Base-by-base conservation (phyloP, 2,888 invertebrate genomes). In the Tachystola acroxantha region DNA sequence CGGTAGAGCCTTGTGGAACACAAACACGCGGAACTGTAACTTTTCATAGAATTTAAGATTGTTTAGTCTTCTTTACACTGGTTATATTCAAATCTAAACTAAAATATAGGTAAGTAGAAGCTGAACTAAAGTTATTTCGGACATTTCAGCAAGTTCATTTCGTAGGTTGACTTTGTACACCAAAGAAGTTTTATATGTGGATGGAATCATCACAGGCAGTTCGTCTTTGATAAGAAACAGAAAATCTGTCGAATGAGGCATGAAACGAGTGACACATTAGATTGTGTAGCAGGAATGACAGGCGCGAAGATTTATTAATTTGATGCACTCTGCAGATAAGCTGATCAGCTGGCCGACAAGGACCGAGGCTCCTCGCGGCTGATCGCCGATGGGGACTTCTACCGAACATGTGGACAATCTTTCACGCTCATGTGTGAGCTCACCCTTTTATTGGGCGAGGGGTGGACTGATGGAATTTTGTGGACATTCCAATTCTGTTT, bases 341-440 rank as follows among this genome's bases (percentile, higher is more conserved):
- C 65, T 61, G 68, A 64, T 68, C 60, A 66, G 51, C 48, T 56
- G 51, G 53, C 44, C 54, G 29, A 29, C 28, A 14, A 24, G 35
- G n/a, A 50, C 46, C 31, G 10, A 11, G n/a, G n/a, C 53, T 55
- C 49, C n/a, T 25, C 57, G 62, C 53, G 62, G 61, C 61, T 58
- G 64, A 64, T 67, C 64, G 56, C 50, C 65, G 56, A 50, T 56
- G 64, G 71, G 70, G 70, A 53, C 60, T 59, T 62, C 63, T 51
- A 57, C 51, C 60, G 72, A 82, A 85, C 86, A 86, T 86, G 86
- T 85, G 85, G 86, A 86, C 86, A 85, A 86, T 85, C 81, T 84
- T 86, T 84, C 81, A 85, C 82, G 86, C 85, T 85, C 86, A 84
- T 85, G 78, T 84, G 85, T 84, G 75, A 62, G 51, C 68, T 72